These are phyloP conservation scores for Saccostrea echinata DNA, from an alignment of 1,140 invertebrate species.

Conservation along the genomic window DNA sequence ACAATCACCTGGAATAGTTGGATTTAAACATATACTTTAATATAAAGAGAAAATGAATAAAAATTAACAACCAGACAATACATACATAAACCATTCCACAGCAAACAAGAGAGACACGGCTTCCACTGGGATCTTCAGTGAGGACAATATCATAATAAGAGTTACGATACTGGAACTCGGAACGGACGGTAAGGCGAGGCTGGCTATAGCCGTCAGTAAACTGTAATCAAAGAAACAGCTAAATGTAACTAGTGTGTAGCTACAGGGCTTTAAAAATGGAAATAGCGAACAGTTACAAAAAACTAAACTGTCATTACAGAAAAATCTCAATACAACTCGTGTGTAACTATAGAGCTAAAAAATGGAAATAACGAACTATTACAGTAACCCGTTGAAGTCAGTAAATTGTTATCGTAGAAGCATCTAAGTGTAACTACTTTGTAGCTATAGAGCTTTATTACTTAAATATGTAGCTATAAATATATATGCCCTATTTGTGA, in stretches of 20 bases:
- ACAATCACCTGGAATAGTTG: too few species aligned
- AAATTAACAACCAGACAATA: conserved; percentile 23
- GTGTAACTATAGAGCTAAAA: conserved; percentile 45
- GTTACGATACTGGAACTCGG: conserved; percentile 76
- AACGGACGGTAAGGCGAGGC: conserved; percentile 71
- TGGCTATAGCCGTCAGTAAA: conserved; percentile 66
- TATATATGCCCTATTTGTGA: too few species aligned
- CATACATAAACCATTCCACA: conserved; percentile 77
- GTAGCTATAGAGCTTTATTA: too few species aligned
- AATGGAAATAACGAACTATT: conserved; percentile 52
- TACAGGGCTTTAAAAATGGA: background rate
- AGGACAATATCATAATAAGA: conserved; percentile 72
- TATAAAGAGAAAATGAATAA: background rate
- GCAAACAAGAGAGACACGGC: conserved; percentile 72
- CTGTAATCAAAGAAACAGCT: conserved; percentile 56
- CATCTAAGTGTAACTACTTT: too few species aligned
- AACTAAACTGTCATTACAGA: conserved; percentile 63
- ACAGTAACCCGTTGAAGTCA: background rate
- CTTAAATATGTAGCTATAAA: too few species aligned
- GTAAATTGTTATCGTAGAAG: background rate
- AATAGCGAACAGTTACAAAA: conserved; percentile 66
- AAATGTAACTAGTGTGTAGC: too few species aligned
- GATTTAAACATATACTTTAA: background rate
- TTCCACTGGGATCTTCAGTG: conserved; percentile 67
- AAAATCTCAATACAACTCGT: background rate